A percentile compares a stretch with the other conserved stretches of the same genome.
Conservation (phyloP, 2,797 vertebrate genomes). For the Premnoplex brunnescens region DNA sequence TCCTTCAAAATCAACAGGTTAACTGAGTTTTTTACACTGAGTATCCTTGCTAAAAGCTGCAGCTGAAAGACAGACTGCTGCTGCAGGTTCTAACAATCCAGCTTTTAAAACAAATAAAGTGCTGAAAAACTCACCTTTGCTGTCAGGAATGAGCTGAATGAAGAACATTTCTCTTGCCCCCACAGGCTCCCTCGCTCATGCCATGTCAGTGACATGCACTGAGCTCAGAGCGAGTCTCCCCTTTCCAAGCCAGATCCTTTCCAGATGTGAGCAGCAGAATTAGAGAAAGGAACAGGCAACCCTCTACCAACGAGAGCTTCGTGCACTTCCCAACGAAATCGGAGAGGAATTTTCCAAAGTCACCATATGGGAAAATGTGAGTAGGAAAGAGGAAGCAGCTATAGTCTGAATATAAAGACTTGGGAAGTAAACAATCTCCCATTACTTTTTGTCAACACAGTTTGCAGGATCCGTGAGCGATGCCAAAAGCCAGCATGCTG, state of each 20-base stretch:
- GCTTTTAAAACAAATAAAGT: not conserved
- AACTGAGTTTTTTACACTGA: not conserved
- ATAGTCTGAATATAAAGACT: slow-evolving; percentile 38
- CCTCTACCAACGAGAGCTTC: slow-evolving; percentile 68
- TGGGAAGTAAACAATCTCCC: slow-evolving; percentile 32
- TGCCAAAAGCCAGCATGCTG: slow-evolving; percentile 42
- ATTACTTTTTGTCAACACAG: slow-evolving; percentile 47
- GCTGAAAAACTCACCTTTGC: slow-evolving; percentile 70
- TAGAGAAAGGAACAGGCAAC: slow-evolving; percentile 58
- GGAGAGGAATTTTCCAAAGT: slow-evolving; percentile 74
- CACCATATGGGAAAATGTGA: slow-evolving; percentile 73
- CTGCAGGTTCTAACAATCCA: not conserved
- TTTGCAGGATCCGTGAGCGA: not conserved
- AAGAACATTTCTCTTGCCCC: slow-evolving; percentile 55
- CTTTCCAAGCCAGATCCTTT: slow-evolving; percentile 81
- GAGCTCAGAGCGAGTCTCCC: slow-evolving; percentile 52
- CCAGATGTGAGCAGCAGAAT: slow-evolving; percentile 83
- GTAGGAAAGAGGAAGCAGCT: slow-evolving; percentile 52
- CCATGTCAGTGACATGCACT: slow-evolving; percentile 72
- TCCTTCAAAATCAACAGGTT: slow-evolving; percentile 3
- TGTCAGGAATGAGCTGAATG: slow-evolving; percentile 57
- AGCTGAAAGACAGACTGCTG: slow-evolving; percentile 21
- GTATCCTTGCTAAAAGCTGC: not conserved
- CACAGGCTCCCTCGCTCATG: slow-evolving; percentile 76
- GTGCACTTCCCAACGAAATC: slow-evolving; percentile 75